Evolutionary conservation across 2,797 vertebrate species (phyloP).

Genomic region (Craterocephalus amniculus): DNA sequence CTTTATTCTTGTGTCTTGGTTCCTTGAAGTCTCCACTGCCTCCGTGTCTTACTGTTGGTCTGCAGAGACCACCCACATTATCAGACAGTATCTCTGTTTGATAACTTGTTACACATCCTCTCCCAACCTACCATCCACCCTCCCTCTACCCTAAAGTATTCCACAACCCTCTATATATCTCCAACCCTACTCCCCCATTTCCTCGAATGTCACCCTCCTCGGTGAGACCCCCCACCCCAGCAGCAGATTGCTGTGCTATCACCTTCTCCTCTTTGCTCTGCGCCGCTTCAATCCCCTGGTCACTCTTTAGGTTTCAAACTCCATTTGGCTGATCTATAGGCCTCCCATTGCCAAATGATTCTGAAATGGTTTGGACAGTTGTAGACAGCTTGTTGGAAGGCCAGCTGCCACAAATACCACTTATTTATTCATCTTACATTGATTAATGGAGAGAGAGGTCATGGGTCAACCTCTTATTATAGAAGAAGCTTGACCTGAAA

Average conservation of each 20-base stretch:
- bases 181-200: conserved; percentile 22
- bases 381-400: conserved; percentile 82
- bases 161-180: conserved; percentile 25
- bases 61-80: conserved; percentile 62
- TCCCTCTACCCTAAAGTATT: conserved; percentile 55
- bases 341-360: conserved; percentile 73
- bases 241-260: conserved; percentile 77
- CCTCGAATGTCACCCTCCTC: conserved; percentile 33
- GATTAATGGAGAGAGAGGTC: conserved; percentile 81
- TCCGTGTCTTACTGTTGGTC: conserved; percentile 37
- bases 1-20: background rate
- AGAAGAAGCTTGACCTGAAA: conserved; percentile 68
- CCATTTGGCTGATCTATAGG: conserved; percentile 81
- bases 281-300: conserved; percentile 77
- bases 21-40: conserved; percentile 6
- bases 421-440: conserved; percentile 82
- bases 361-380: conserved; percentile 82
- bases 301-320: conserved; percentile 85
- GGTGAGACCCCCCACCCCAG: conserved; percentile 65
- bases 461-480: conserved; percentile 79
- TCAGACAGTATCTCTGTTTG: conserved; percentile 67
- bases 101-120: conserved; percentile 59
- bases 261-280: conserved; percentile 53
- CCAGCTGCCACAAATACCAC: conserved; percentile 80
- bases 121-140: conserved; percentile 58